These are phyloP conservation scores for Cyphomyrus discorhynchus DNA, from an alignment of 2,113 vertebrate genomes.

Conservation along the genomic window DNA sequence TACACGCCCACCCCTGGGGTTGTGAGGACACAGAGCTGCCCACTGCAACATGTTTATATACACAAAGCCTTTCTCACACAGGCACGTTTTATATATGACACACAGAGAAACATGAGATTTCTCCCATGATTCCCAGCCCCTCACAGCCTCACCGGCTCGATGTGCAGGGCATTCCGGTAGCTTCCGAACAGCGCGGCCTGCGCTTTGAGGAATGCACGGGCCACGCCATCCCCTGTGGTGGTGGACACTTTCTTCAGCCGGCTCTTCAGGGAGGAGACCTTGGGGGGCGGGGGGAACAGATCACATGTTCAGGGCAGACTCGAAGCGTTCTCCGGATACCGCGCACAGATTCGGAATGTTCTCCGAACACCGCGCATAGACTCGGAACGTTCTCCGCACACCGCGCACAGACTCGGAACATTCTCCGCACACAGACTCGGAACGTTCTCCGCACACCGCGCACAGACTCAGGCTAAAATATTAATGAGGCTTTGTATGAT, in stretches of 20 bases:
- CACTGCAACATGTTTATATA: neutral
- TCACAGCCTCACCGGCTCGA: constrained; percentile 73
- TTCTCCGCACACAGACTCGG: neutral
- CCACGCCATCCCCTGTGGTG: constrained; percentile 85
- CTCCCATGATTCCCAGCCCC: neutral
- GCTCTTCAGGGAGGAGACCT: constrained; percentile 89
- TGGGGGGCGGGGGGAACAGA: constrained; percentile 28
- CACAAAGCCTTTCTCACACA: neutral
- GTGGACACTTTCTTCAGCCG: constrained; percentile 91
- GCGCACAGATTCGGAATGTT: neutral
- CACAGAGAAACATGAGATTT: neutral
- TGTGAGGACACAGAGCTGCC: neutral
- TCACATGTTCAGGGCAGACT: neutral
- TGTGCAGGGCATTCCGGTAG: constrained; percentile 87
- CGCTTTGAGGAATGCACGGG: constrained; percentile 87
- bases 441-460: neutral
- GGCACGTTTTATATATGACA: neutral
- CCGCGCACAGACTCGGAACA: neutral
- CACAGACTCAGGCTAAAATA: neutral
- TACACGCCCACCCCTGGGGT: neutral
- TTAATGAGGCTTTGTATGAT: too few relatives aligned
- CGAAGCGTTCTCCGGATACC: neutral
- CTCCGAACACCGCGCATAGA: neutral
- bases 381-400: neutral
- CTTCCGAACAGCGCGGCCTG: constrained; percentile 91